A percentile compares a stretch with the other conserved stretches of the same genome.
These are phyloP conservation scores for Saiga tatarica DNA, from an alignment of 2,113 vertebrate species.

Conservation along the genomic window DNA sequence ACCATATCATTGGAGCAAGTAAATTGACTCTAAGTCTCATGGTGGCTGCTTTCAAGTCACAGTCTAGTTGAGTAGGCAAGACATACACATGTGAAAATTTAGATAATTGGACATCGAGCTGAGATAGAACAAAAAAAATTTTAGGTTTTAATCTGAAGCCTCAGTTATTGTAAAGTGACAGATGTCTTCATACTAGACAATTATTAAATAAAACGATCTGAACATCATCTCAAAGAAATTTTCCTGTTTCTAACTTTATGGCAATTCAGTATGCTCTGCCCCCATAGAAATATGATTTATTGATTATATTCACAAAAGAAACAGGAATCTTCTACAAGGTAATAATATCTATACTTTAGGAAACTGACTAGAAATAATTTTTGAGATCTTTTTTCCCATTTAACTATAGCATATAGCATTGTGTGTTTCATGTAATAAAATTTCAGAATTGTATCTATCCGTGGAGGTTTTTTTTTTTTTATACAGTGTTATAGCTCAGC, in stretches of 20 bases:
- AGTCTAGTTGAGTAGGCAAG: background rate
- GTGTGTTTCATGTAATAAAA: background rate
- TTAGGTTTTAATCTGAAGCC: background rate
- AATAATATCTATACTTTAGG: background rate
- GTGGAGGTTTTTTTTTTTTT: background rate
- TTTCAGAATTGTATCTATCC: background rate
- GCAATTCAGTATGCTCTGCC: background rate
- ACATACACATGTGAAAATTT: background rate
- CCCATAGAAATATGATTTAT: background rate
- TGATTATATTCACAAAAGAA: background rate
- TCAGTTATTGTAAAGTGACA: background rate
- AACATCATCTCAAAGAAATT: background rate
- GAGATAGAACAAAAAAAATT: background rate
- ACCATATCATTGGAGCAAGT: background rate
- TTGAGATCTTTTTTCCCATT: background rate
- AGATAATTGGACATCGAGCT: background rate
- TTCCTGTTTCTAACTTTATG: constrained; percentile 1
- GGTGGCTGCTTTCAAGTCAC: background rate
- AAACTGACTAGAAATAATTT: background rate
- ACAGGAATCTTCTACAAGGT: background rate
- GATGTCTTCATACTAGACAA: background rate
- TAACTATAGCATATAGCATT: background rate
- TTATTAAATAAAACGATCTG: background rate
- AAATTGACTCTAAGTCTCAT: background rate
- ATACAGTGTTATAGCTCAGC: background rate